A percentile compares a stretch with the other conserved stretches of the same genome.
Evolutionary conservation across 1,140 invertebrate species (phyloP).

Genomic region (Eueides isabella): DNA sequence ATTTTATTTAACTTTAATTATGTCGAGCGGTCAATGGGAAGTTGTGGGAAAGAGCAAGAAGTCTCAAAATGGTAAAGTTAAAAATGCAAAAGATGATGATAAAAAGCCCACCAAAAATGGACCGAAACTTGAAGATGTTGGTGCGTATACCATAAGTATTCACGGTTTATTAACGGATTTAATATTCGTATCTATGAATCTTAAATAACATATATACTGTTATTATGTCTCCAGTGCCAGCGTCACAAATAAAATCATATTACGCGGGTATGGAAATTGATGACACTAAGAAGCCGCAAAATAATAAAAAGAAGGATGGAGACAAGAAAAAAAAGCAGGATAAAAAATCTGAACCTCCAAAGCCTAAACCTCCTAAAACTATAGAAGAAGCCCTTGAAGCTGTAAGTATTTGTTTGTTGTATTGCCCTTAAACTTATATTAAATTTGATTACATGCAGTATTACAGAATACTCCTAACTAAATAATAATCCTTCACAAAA

Average conservation of each 20-base stretch:
- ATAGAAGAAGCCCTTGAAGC: conserved; percentile 85
- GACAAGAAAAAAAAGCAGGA: conserved; percentile 79
- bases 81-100: conserved; percentile 83
- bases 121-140: conserved; percentile 71
- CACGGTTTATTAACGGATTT: background rate
- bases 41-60: conserved; percentile 89
- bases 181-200: background rate
- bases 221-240: conserved; percentile 51
- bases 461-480: too few relatives aligned
- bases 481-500: too few relatives aligned
- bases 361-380: conserved; percentile 85
- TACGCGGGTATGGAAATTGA: conserved; percentile 75
- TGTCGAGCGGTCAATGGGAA: conserved; percentile 89
- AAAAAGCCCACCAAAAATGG: conserved; percentile 79
- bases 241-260: conserved; percentile 68
- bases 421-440: background rate
- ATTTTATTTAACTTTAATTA: conserved; percentile 65
- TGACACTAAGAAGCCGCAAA: conserved; percentile 73
- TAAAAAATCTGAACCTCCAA: conserved; percentile 80
- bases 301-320: conserved; percentile 75
- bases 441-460: too few relatives aligned
- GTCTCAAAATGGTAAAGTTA: conserved; percentile 84
- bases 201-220: background rate
- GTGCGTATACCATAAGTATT: conserved; percentile 47
- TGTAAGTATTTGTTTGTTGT: conserved; percentile 67